Percentiles rank a stretch among this genome's conserved stretches.
Conservation (phyloP, 2,888 invertebrate genomes). For the Chrysolina oricalcia region DNA sequence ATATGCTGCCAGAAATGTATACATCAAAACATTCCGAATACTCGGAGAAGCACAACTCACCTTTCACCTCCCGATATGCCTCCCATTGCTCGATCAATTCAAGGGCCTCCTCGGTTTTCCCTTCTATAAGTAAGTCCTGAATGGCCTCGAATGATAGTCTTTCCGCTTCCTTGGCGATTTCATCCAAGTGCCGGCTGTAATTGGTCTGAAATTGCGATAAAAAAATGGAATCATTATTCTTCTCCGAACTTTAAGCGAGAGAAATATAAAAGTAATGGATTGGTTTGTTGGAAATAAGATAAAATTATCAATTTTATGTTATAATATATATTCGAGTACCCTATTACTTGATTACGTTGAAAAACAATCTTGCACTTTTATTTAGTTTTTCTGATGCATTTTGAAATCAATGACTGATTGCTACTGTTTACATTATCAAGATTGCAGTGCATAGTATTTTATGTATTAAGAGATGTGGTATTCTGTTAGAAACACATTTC, state of each 20-base stretch:
- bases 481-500: no score
- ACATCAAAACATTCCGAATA: no score
- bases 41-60: slow-evolving; percentile 50
- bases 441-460: no score
- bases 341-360: no score
- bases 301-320: not conserved
- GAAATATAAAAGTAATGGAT: slow-evolving; percentile 2
- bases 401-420: no score
- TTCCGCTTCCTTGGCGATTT: slow-evolving; percentile 77
- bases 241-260: not conserved
- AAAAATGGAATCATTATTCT: slow-evolving; percentile 1
- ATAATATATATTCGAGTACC: no score
- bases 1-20: no score
- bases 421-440: no score
- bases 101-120: slow-evolving; percentile 58
- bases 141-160: slow-evolving; percentile 73
- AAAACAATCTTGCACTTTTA: no score
- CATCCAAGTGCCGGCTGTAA: slow-evolving; percentile 83
- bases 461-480: no score
- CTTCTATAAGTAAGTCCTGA: slow-evolving; percentile 69
- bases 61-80: slow-evolving; percentile 57
- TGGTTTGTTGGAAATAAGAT: not conserved
- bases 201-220: slow-evolving; percentile 73
- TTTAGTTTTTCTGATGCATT: no score
- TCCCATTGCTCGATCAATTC: slow-evolving; percentile 67